Conservation (phyloP, 2,888 invertebrate species). For the Eledona agricola region DNA sequence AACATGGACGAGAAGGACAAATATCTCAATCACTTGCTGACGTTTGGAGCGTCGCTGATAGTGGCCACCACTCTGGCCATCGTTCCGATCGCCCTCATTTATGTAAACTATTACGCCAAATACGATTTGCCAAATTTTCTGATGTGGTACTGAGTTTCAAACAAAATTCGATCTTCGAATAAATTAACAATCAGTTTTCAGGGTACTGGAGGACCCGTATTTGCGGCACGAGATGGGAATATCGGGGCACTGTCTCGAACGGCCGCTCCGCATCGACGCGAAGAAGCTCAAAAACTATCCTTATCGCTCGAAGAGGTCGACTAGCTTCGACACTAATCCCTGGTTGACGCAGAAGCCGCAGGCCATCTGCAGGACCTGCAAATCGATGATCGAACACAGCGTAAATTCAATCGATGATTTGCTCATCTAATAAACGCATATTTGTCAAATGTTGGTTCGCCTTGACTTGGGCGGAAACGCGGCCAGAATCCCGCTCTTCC, state of each 20-base stretch:
- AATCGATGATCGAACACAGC: conserved; percentile 46
- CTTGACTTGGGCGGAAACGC: conserved; percentile 15
- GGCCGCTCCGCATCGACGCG: conserved; percentile 57
- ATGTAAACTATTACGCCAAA: conserved; percentile 44
- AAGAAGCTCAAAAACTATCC: conserved; percentile 46
- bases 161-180: conserved; percentile 16
- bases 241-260: conserved; percentile 68
- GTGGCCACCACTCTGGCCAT: conserved; percentile 43
- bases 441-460: conserved; percentile 1
- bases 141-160: conserved; percentile 53
- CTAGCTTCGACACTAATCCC: conserved; percentile 53
- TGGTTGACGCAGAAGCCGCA: conserved; percentile 20
- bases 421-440: conserved; percentile 19
- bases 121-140: conserved; percentile 55
- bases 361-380: conserved; percentile 40
- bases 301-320: conserved; percentile 54
- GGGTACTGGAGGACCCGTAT: conserved; percentile 70
- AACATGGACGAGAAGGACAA: conserved; percentile 41
- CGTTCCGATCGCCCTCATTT: conserved; percentile 48
- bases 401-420: conserved; percentile 38
- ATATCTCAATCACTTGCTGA: conserved; percentile 43
- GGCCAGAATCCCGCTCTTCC: no score
- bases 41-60: conserved; percentile 43
- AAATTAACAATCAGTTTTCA: conserved; percentile 47
- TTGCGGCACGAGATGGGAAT: conserved; percentile 69